Conservation (phyloP, 2,797 vertebrate genomes). For the Eulemur coronatus region DNA sequence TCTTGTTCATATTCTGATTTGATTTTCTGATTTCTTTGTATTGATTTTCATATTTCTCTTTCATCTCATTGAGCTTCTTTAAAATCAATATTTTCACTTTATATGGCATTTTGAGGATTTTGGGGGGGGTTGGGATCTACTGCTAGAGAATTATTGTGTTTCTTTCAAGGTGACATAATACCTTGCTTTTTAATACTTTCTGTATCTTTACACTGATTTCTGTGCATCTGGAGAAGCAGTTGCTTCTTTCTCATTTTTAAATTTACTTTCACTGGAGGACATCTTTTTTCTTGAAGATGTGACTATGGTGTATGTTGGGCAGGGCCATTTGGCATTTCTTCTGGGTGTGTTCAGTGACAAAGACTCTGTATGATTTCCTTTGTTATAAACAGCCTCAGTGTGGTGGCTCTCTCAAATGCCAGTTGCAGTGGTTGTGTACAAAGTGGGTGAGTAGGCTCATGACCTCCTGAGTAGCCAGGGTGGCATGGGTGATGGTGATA, state of each 20-base stretch:
- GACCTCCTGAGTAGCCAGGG: not conserved
- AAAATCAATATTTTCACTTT: not conserved
- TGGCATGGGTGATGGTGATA: not conserved
- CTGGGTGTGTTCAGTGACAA: not conserved
- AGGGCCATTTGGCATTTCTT: not conserved
- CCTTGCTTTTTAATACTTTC: not conserved
- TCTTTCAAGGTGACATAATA: not conserved
- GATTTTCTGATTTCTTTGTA: not conserved
- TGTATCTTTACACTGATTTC: not conserved
- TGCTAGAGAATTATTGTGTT: not conserved
- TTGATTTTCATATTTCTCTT: not conserved
- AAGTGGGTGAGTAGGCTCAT: not conserved
- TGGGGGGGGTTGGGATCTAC: not conserved
- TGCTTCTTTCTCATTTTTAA: not conserved
- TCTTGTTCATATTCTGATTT: not conserved
- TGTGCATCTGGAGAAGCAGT: not conserved
- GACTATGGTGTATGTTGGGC: not conserved
- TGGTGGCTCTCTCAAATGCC: not conserved
- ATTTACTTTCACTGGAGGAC: not conserved
- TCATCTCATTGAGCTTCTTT: not conserved
- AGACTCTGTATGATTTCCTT: not conserved
- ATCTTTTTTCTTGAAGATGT: not conserved
- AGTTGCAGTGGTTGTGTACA: not conserved
- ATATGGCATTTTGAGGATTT: not conserved
- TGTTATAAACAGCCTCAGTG: not conserved